Evolutionary conservation across 2,888 invertebrate species (phyloP).

Genomic region (Auanema freiburgensis): DNA sequence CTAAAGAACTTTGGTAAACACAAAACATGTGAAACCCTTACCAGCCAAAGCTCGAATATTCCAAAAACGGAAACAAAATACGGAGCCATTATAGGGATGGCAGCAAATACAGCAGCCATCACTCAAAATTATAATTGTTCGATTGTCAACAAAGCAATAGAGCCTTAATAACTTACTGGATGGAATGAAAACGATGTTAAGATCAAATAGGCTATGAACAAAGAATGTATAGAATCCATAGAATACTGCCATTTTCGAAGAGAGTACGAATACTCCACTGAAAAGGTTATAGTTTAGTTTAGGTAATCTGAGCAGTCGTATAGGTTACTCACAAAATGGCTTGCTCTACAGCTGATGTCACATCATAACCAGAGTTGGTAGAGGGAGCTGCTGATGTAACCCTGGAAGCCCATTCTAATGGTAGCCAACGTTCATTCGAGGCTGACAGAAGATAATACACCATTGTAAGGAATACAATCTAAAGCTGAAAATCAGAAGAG

Average conservation of each 20-base stretch:
- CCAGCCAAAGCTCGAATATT: slow-evolving; percentile 89
- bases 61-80: slow-evolving; percentile 94
- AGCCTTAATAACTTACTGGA: slow-evolving; percentile 34
- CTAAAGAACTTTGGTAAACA: slow-evolving; percentile 10
- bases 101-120: slow-evolving; percentile 87
- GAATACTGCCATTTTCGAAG: slow-evolving; percentile 93
- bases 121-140: slow-evolving; percentile 68
- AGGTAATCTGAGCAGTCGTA: neutral
- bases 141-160: neutral
- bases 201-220: slow-evolving; percentile 89
- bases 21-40: slow-evolving; percentile 67
- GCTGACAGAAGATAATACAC: slow-evolving; percentile 90
- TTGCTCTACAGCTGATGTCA: slow-evolving; percentile 67
- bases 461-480: slow-evolving; percentile 95
- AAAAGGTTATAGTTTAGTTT: slow-evolving; percentile 17
- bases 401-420: slow-evolving; percentile 71
- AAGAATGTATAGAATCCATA: slow-evolving; percentile 98
- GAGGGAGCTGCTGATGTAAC: slow-evolving; percentile 26
- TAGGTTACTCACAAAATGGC: slow-evolving; percentile 66
- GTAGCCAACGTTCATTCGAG: slow-evolving; percentile 84
- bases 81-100: slow-evolving; percentile 91
- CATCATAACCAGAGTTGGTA: slow-evolving; percentile 23
- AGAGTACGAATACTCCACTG: slow-evolving; percentile 91
- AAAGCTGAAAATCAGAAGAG: slow-evolving; percentile 3
- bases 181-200: slow-evolving; percentile 84